Evolutionary conservation across 2,888 invertebrate species (phyloP).

Genomic region (Rhamnusium bicolor): DNA sequence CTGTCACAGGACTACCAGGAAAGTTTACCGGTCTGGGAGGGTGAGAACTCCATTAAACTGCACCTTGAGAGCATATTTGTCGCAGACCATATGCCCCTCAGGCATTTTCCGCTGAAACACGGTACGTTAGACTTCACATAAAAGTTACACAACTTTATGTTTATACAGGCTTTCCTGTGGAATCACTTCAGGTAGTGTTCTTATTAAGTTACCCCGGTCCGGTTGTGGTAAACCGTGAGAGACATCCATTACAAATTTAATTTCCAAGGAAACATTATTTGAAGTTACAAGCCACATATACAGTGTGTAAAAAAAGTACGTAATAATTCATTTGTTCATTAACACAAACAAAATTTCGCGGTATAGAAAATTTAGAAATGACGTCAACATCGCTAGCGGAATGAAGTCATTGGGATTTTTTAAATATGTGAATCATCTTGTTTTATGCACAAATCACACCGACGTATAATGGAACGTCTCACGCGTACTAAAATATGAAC

Average conservation of each 20-base stretch:
- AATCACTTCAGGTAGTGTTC: neutral
- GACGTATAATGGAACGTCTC: too few species aligned
- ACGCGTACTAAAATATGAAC: too few species aligned
- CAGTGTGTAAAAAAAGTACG: too few species aligned
- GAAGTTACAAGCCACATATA: too few species aligned
- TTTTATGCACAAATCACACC: too few species aligned
- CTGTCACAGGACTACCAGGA: neutral
- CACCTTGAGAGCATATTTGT: neutral
- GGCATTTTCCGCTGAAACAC: slow-evolving; percentile 2
- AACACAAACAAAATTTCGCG: too few species aligned
- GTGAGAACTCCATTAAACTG: neutral
- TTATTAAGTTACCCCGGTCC: neutral
- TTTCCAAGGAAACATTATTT: neutral
- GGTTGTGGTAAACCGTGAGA: neutral
- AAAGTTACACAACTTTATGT: slow-evolving; percentile 1
- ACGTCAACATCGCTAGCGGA: too few species aligned
- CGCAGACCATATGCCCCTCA: slow-evolving; percentile 6
- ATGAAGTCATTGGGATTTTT: too few species aligned
- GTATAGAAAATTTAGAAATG: too few species aligned
- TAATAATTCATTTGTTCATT: too few species aligned
- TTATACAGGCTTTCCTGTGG: neutral
- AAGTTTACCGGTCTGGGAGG: slow-evolving; percentile 2
- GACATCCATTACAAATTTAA: neutral
- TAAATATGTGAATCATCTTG: too few species aligned
- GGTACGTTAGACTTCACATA: slow-evolving; percentile 1